A percentile compares a stretch with the other conserved stretches of the same genome.
These are phyloP conservation scores for Panonychus citri DNA, from an alignment of 1,140 invertebrate genomes.

Conservation along the genomic window DNA sequence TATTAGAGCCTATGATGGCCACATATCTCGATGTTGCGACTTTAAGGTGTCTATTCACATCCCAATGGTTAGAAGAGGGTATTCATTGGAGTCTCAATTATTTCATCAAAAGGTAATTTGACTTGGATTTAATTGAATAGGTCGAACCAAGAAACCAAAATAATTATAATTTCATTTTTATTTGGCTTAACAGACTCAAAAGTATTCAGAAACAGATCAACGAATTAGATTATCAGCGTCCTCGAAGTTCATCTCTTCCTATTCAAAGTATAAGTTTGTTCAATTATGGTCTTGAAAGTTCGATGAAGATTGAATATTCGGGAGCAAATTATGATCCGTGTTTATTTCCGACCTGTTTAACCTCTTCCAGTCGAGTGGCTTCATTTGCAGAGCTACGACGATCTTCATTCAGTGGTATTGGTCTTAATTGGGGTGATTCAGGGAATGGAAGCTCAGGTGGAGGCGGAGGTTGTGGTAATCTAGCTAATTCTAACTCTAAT, in stretches of 20 bases:
- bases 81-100: conserved; percentile 91
- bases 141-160: no score
- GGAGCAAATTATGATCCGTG: neutral
- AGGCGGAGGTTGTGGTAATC: neutral
- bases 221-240: conserved; percentile 42
- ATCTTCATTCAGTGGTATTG: conserved; percentile 10
- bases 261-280: conserved; percentile 37
- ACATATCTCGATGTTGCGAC: conserved; percentile 90
- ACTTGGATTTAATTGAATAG: no score
- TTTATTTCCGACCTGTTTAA: neutral
- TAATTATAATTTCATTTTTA: no score
- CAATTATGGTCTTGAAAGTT: neutral
- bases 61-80: conserved; percentile 93
- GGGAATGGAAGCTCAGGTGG: neutral
- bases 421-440: neutral
- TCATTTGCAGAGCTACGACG: conserved; percentile 16
- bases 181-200: conserved; percentile 40
- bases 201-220: conserved; percentile 54
- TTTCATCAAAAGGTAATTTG: conserved; percentile 56
- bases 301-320: neutral
- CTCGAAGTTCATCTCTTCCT: conserved; percentile 69
- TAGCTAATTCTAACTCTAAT: no score
- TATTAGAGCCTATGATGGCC: conserved; percentile 31
- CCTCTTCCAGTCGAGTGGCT: conserved; percentile 23
- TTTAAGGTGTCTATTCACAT: conserved; percentile 78